A percentile compares a stretch with the other conserved stretches of the same genome.
These are phyloP conservation scores for Astreopora myriophthalma DNA, from an alignment of 64 coral and sea anemone species.

Conservation along the genomic window DNA sequence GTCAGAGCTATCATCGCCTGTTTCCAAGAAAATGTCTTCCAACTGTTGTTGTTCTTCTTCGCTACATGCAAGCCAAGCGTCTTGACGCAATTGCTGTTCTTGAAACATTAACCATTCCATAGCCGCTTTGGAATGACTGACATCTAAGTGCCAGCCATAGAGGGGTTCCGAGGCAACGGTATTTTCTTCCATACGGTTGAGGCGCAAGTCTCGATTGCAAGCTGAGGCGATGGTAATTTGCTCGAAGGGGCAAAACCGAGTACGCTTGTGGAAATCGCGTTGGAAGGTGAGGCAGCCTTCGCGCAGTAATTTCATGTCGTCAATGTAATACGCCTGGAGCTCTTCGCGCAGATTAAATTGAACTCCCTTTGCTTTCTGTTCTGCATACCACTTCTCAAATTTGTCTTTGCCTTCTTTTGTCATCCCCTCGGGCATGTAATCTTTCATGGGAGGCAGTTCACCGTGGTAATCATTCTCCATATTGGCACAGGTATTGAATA, in stretches of 20 bases:
- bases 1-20: neutral
- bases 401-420: neutral
- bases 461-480: too few relatives aligned
- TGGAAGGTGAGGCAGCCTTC: constrained; percentile 6
- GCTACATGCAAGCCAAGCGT: too few relatives aligned
- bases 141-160: neutral
- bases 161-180: constrained; percentile 1
- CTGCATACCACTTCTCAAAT: constrained; percentile 4
- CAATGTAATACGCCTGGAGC: constrained; percentile 7
- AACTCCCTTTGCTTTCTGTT: neutral
- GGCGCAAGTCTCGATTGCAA: constrained; percentile 26
- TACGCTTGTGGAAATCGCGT: neutral
- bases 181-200: neutral
- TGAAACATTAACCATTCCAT: neutral
- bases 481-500: too few relatives aligned
- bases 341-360: too few relatives aligned
- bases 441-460: too few relatives aligned
- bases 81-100: neutral
- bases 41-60: too few relatives aligned
- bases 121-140: too few relatives aligned
- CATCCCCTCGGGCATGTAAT: too few relatives aligned
- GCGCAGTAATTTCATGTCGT: constrained; percentile 15
- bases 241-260: constrained; percentile 5
- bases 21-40: too few relatives aligned
- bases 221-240: constrained; percentile 40